A percentile compares a stretch with the other conserved stretches of the same genome.
Evolutionary conservation across 1,140 invertebrate genomes (phyloP).

Genomic region (Arctopsyche grandis): DNA sequence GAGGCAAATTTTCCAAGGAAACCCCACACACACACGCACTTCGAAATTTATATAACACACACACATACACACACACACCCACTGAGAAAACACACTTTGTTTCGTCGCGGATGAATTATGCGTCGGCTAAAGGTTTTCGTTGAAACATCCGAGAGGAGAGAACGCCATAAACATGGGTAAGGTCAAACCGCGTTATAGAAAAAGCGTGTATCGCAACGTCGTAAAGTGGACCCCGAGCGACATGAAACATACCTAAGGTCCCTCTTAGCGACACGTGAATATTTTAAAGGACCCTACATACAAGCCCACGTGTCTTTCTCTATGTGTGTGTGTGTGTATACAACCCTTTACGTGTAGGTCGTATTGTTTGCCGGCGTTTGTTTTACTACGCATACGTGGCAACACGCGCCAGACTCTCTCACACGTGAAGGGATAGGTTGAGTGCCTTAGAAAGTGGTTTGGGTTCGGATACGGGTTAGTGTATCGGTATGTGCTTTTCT

Average conservation of each 20-base stretch:
- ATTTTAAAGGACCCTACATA: conserved; percentile 9
- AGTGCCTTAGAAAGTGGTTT: too few species aligned
- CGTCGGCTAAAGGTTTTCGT: not conserved
- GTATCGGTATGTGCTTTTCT: too few species aligned
- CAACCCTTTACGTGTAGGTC: conserved; percentile 19
- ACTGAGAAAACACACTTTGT: not conserved
- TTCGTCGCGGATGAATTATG: conserved; percentile 8
- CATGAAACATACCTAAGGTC: conserved; percentile 7
- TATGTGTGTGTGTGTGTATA: not conserved
- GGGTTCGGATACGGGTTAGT: too few species aligned
- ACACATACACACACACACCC: not conserved
- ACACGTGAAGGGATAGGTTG: not conserved
- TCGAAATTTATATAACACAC: not conserved
- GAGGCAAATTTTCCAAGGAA: not conserved
- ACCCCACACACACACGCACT: not conserved
- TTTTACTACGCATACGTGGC: conserved; percentile 40
- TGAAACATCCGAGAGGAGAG: not conserved
- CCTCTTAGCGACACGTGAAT: conserved; percentile 31
- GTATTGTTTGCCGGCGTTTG: conserved; percentile 39
- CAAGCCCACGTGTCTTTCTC: not conserved
- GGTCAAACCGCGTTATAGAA: not conserved
- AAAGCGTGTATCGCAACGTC: not conserved
- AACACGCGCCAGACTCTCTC: conserved; percentile 15
- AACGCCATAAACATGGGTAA: not conserved
- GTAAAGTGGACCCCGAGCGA: conserved; percentile 23